Evolutionary conservation across 2,797 vertebrate species (phyloP).

Genomic region (Sebastes taczanowskii): DNA sequence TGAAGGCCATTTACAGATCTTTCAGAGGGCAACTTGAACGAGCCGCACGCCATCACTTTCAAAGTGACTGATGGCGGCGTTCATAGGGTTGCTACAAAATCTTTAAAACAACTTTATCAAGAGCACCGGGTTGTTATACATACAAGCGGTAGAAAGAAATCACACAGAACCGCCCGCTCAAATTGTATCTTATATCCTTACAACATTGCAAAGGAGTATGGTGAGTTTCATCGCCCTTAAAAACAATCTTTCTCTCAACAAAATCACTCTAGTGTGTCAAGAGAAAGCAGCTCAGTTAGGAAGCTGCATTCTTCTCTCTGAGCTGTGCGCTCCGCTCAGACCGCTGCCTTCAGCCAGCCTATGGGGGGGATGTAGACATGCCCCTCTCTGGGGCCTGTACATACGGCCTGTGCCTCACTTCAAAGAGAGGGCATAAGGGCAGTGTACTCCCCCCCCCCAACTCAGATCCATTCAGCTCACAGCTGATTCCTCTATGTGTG

Average conservation of each 20-base stretch:
- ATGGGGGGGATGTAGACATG: slow-evolving; percentile 75
- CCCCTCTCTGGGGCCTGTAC: slow-evolving; percentile 79
- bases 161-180: background rate
- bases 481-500: slow-evolving; percentile 76
- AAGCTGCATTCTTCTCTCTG: slow-evolving; percentile 56
- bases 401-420: slow-evolving; percentile 84
- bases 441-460: slow-evolving; percentile 64
- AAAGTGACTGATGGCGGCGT: slow-evolving; percentile 18
- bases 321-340: slow-evolving; percentile 59
- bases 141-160: background rate
- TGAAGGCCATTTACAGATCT: slow-evolving; percentile 44
- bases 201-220: slow-evolving; percentile 16
- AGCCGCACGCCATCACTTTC: slow-evolving; percentile 20
- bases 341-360: slow-evolving; percentile 78
- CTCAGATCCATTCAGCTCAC: slow-evolving; percentile 73
- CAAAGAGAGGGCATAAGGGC: slow-evolving; percentile 84
- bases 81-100: slow-evolving; percentile 23
- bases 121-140: slow-evolving; percentile 1
- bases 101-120: slow-evolving; percentile 38
- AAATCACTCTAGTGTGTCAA: slow-evolving; percentile 18
- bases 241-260: slow-evolving; percentile 20
- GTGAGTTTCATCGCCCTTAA: slow-evolving; percentile 17
- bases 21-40: slow-evolving; percentile 27
- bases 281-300: slow-evolving; percentile 35
- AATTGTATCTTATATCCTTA: background rate